phyloP scores from a whole-genome alignment of 2,113 vertebrate genomes.

The Xyliphius kryptos region DNA sequence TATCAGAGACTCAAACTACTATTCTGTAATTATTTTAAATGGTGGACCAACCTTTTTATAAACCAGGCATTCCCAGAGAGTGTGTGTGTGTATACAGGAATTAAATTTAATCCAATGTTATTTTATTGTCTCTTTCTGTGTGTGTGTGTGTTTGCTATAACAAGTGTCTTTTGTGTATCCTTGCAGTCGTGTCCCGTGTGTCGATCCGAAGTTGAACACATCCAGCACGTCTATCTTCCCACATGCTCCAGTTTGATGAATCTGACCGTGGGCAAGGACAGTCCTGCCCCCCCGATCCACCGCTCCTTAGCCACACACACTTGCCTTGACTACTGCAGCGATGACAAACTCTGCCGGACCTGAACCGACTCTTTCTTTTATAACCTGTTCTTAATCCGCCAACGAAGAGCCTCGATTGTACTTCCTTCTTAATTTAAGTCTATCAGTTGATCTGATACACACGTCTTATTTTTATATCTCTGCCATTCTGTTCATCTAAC shows the following conservation, averaged over 20 bases:
- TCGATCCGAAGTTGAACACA: constrained; percentile 82
- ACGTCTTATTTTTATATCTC: no score
- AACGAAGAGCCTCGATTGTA: constrained; percentile 44
- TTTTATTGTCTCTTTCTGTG: no score
- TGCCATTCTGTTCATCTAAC: no score
- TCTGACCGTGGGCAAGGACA: constrained; percentile 63
- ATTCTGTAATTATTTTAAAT: no score
- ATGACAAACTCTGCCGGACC: constrained; percentile 54
- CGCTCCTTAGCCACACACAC: constrained; percentile 47
- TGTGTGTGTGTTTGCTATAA: no score
- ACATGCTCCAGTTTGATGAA: constrained; percentile 93
- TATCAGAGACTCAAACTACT: no score
- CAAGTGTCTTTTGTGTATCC: no score
- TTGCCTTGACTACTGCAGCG: constrained; percentile 47
- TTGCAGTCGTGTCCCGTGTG: constrained; percentile 86
- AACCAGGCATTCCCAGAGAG: no score
- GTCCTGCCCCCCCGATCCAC: constrained; percentile 55
- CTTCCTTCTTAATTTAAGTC: no score
- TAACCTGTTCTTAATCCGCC: constrained; percentile 8
- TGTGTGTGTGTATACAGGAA: no score
- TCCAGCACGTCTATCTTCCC: constrained; percentile 93
- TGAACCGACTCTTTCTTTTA: constrained; percentile 35
- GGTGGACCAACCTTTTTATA: no score
- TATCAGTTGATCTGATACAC: constrained; percentile 70
- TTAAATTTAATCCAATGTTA: no score